Conservation (phyloP, 2,113 vertebrate species). For the Phylloscopus whistleri region DNA sequence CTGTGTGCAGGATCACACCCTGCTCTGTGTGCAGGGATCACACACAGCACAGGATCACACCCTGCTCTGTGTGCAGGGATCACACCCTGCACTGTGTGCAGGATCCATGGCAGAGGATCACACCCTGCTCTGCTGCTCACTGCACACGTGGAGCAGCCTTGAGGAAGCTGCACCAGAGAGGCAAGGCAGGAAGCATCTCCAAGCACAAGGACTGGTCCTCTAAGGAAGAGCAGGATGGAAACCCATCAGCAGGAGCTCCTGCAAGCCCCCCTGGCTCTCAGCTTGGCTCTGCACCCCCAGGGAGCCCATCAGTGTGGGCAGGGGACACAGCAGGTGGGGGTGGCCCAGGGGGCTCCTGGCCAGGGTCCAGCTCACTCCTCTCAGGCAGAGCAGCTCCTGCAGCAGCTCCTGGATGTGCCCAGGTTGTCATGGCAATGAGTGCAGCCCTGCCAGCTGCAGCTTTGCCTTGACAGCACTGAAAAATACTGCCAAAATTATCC, state of each 20-base stretch:
- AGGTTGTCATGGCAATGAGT: slow-evolving; percentile 16
- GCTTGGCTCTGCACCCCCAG: neutral
- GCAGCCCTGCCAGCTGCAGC: neutral
- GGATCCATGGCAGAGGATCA: too few relatives aligned
- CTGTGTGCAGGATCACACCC: too few relatives aligned
- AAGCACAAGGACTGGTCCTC: accelerated
- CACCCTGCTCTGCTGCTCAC: too few relatives aligned
- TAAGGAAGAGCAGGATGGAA: neutral
- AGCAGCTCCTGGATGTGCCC: neutral
- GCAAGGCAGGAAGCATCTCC: neutral
- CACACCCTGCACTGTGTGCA: too few relatives aligned
- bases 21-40: too few relatives aligned
- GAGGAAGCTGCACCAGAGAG: neutral
- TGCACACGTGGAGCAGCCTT: neutral
- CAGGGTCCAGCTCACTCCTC: neutral
- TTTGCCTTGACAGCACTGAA: neutral
- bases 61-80: too few relatives aligned
- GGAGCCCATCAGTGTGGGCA: neutral
- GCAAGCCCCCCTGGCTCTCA: neutral
- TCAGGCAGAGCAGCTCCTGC: neutral
- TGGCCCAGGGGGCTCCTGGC: neutral
- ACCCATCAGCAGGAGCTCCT: neutral
- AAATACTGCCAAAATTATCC: neutral
- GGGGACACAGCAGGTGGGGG: too few relatives aligned
- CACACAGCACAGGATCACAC: too few relatives aligned